These are phyloP conservation scores for Cantharis nigra DNA, from an alignment of 2,888 invertebrate species.

Conservation along the genomic window DNA sequence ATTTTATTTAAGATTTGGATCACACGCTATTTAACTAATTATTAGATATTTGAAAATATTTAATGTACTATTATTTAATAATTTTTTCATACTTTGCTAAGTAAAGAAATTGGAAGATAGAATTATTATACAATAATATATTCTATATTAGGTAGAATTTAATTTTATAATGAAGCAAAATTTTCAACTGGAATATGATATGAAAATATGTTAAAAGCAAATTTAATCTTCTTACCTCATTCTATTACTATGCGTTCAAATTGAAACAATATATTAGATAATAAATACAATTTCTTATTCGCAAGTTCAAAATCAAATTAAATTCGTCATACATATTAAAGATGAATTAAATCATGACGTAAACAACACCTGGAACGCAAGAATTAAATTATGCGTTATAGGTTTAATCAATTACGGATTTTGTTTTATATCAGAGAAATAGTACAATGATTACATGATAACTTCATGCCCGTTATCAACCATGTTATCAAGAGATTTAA, in stretches of 20 bases:
- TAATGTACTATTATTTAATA: too few species aligned
- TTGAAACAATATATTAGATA: background rate
- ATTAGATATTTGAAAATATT: background rate
- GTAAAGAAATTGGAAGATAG: background rate
- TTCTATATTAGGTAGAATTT: background rate
- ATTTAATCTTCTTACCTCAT: background rate
- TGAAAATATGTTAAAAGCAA: background rate
- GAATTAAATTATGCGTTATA: background rate
- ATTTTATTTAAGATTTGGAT: background rate
- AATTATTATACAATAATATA: background rate
- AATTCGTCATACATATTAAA: background rate
- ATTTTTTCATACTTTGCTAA: background rate
- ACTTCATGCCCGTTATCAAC: constrained; percentile 32
- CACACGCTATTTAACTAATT: background rate
- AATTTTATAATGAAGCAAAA: background rate
- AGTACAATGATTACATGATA: constrained; percentile 24
- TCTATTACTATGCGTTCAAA: background rate
- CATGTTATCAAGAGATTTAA: constrained; percentile 45
- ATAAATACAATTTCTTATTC: background rate
- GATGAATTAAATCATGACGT: background rate
- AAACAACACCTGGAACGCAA: background rate
- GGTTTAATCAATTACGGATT: background rate
- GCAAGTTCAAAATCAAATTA: background rate
- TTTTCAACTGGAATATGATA: background rate
- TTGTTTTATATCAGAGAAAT: constrained; percentile 4